A percentile compares a stretch with the other conserved stretches of the same genome.
Conservation (phyloP, 2,888 invertebrate species). For the Chrysomela aeneicollis region DNA sequence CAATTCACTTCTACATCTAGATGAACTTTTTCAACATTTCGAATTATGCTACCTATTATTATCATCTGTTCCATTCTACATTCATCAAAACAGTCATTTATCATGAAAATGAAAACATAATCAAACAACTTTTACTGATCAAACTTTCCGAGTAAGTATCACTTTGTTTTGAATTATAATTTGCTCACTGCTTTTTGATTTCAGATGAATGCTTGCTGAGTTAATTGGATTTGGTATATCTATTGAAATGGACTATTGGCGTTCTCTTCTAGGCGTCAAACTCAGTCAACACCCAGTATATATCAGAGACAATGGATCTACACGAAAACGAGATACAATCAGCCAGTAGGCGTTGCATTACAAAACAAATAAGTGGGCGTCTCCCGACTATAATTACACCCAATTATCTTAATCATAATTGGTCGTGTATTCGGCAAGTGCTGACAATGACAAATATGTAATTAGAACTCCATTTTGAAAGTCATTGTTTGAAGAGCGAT, state of each 20-base stretch:
- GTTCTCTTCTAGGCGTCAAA: not conserved
- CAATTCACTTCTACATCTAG: too few species aligned
- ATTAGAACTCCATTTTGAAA: conserved; percentile 46
- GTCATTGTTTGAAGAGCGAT: conserved; percentile 35
- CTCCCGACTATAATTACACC: conserved; percentile 33
- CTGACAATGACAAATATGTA: conserved; percentile 46
- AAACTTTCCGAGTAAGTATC: too few species aligned
- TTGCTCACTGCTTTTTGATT: too few species aligned
- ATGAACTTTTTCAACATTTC: too few species aligned
- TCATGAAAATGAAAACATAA: too few species aligned
- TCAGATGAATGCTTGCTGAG: not conserved
- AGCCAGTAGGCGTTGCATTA: conserved; percentile 38
- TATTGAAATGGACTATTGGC: not conserved
- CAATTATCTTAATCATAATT: conserved; percentile 43
- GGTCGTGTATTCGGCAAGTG: conserved; percentile 43
- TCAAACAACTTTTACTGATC: too few species aligned
- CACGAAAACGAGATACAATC: conserved; percentile 31
- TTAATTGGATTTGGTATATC: not conserved
- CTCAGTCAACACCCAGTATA: conserved; percentile 24
- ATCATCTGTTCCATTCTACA: too few species aligned
- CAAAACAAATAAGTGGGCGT: conserved; percentile 41
- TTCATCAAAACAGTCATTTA: too few species aligned
- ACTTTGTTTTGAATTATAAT: too few species aligned
- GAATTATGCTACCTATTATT: too few species aligned
- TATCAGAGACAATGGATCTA: conserved; percentile 36